Conservation (phyloP, 2,888 invertebrate genomes). For the Heliconius ismenius region DNA sequence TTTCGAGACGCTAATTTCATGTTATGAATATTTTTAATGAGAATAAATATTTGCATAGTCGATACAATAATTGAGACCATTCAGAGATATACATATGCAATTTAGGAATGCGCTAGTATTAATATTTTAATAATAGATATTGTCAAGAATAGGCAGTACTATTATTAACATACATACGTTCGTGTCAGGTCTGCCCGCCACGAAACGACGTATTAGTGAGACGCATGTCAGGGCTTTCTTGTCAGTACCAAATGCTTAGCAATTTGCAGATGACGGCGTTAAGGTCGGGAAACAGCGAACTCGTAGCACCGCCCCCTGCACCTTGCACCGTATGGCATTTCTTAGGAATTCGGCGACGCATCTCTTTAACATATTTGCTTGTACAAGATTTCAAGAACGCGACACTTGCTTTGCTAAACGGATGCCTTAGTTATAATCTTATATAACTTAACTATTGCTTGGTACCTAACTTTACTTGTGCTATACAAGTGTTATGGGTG, state of each 20-base stretch:
- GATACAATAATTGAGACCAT: not conserved
- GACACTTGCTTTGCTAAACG: not conserved
- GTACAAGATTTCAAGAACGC: constrained; percentile 15
- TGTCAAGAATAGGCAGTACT: no score
- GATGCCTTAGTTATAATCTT: constrained; percentile 3
- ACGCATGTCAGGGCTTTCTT: constrained; percentile 74
- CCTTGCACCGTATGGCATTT: constrained; percentile 64
- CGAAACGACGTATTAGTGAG: constrained; percentile 63
- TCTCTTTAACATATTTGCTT: constrained; percentile 56
- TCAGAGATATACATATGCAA: not conserved
- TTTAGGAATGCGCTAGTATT: not conserved
- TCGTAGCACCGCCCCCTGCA: constrained; percentile 54
- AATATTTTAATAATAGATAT: not conserved
- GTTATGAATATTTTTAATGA: not conserved
- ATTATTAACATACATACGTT: constrained; percentile 34
- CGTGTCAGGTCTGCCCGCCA: constrained; percentile 61
- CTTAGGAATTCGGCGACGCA: constrained; percentile 76
- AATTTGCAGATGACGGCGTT: constrained; percentile 80
- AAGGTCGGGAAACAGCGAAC: constrained; percentile 74
- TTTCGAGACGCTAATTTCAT: not conserved
- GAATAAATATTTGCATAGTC: not conserved
- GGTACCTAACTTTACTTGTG: not conserved
- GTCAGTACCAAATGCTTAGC: constrained; percentile 76
- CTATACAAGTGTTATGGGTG: no score
- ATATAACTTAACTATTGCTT: not conserved